Percentiles rank a stretch among this genome's conserved stretches.
Evolutionary conservation across 2,888 invertebrate genomes (phyloP).

Genomic region (Rotaria socialis): DNA sequence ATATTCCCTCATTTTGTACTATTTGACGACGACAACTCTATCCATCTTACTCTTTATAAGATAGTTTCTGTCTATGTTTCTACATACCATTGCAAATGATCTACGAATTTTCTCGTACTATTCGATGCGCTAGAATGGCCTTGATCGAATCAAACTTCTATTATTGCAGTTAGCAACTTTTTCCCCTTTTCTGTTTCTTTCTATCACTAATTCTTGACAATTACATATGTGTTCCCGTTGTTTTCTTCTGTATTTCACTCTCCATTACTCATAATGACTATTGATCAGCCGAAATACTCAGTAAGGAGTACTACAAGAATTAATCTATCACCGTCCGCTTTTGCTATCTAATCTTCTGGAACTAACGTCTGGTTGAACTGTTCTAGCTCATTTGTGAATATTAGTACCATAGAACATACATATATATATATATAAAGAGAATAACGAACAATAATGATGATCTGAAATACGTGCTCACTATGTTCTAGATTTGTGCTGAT

Average conservation of each 20-base stretch:
- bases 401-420: background rate
- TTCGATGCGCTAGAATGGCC: background rate
- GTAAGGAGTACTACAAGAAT: background rate
- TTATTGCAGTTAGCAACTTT: background rate
- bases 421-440: background rate
- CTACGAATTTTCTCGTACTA: background rate
- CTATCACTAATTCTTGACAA: background rate
- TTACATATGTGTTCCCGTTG: background rate
- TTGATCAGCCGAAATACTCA: background rate
- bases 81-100: background rate
- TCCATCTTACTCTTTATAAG: background rate
- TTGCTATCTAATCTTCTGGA: background rate
- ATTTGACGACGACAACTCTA: background rate
- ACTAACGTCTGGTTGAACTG: background rate
- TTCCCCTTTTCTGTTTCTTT: background rate
- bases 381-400: background rate
- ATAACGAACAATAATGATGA: background rate
- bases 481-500: background rate
- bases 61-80: background rate
- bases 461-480: background rate
- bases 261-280: background rate
- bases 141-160: background rate
- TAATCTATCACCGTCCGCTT: background rate
- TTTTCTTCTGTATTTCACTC: background rate
- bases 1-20: background rate